phyloP scores from a whole-genome alignment of 2,113 vertebrate genomes.

The Percopsis transmontana region DNA sequence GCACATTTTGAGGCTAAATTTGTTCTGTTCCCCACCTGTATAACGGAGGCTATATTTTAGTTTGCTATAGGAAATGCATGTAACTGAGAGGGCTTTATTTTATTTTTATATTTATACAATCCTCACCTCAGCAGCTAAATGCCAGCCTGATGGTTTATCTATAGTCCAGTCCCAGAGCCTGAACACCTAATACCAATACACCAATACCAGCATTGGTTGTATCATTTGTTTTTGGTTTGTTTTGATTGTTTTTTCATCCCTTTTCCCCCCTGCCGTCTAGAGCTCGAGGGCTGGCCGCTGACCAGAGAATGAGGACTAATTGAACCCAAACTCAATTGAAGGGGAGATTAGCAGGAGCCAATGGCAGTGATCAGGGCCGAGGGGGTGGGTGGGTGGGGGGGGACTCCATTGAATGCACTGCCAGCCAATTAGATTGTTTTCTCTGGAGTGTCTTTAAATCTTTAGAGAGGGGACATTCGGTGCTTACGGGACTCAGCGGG shows the following conservation, averaged over 20 bases:
- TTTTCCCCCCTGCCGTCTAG: no score
- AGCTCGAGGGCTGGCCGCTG: background rate
- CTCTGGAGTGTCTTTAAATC: slow-evolving; percentile 44
- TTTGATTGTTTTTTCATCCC: background rate
- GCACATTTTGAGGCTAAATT: no score
- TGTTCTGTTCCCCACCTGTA: background rate
- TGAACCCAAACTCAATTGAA: slow-evolving; percentile 7
- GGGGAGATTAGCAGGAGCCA: slow-evolving; percentile 36
- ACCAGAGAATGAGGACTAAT: slow-evolving; percentile 1
- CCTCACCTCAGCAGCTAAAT: slow-evolving; percentile 28
- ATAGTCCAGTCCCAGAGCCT: slow-evolving; percentile 17
- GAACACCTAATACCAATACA: slow-evolving; percentile 29
- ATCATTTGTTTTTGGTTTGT: background rate
- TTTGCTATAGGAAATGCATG: slow-evolving; percentile 21
- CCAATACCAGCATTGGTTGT: slow-evolving; percentile 8
- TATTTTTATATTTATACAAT: background rate
- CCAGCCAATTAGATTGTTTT: slow-evolving; percentile 39
- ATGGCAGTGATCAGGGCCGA: slow-evolving; percentile 17
- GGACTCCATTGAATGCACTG: slow-evolving; percentile 37
- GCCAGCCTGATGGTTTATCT: slow-evolving; percentile 40
- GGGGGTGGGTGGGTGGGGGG: background rate
- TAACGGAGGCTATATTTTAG: slow-evolving; percentile 6
- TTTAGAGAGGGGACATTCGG: slow-evolving; percentile 56
- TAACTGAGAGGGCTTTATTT: slow-evolving; percentile 1
- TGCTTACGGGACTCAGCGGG: slow-evolving; percentile 48